These are phyloP conservation scores for Oscheius sp. DNA, from an alignment of 2,888 invertebrate genomes.

Conservation along the genomic window DNA sequence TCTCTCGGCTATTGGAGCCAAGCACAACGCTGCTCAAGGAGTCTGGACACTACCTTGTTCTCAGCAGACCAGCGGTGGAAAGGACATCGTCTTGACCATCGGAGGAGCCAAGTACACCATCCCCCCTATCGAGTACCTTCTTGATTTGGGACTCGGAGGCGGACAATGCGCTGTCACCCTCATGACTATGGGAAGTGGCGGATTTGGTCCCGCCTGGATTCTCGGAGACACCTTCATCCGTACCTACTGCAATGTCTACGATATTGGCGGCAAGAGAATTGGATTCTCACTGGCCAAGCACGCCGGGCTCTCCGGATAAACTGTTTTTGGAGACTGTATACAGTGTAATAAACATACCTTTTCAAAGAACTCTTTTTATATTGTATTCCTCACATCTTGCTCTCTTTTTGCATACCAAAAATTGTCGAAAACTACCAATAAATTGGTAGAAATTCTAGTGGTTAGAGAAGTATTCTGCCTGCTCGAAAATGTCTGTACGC, in stretches of 20 bases:
- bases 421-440: no score
- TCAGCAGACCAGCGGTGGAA: slow-evolving; percentile 45
- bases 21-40: slow-evolving; percentile 51
- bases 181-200: slow-evolving; percentile 45
- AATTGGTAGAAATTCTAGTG: no score
- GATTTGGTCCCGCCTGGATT: slow-evolving; percentile 54
- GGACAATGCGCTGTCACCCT: slow-evolving; percentile 53
- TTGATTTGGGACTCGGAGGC: slow-evolving; percentile 59
- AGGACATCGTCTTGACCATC: slow-evolving; percentile 60
- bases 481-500: slow-evolving; percentile 13
- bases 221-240: slow-evolving; percentile 52
- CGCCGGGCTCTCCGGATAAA: background rate
- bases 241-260: slow-evolving; percentile 55
- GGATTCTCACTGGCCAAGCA: slow-evolving; percentile 52
- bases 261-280: slow-evolving; percentile 57
- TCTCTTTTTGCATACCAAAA: no score
- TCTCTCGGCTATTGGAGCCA: slow-evolving; percentile 54
- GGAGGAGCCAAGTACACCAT: slow-evolving; percentile 57
- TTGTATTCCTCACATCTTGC: no score
- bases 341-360: no score
- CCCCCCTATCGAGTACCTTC: slow-evolving; percentile 62
- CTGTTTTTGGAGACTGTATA: no score
- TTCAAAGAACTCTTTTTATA: no score
- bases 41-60: slow-evolving; percentile 62
- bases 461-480: no score